A percentile compares a stretch with the other conserved stretches of the same genome.
Conservation (phyloP, 2,113 vertebrate genomes). For the Oryzias woworae region DNA sequence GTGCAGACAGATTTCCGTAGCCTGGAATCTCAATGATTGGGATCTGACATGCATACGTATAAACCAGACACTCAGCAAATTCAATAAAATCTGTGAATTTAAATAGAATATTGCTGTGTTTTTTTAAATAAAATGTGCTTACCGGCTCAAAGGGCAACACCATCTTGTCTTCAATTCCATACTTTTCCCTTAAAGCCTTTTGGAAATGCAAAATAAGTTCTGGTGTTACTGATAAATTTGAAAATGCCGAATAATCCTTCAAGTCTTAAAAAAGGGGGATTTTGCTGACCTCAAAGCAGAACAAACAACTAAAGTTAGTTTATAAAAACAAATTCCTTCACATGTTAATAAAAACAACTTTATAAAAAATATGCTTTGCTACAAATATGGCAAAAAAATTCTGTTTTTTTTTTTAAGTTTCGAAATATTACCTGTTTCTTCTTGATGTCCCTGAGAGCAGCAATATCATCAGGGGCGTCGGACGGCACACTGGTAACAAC, state of each 20-base stretch:
- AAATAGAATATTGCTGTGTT: neutral
- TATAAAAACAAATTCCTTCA: too few relatives aligned
- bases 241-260: too few relatives aligned
- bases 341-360: too few relatives aligned
- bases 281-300: too few relatives aligned
- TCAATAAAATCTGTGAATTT: neutral
- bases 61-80: neutral
- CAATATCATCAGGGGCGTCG: constrained; percentile 93
- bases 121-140: constrained; percentile 48
- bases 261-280: too few relatives aligned
- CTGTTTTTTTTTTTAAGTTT: neutral
- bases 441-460: constrained; percentile 93
- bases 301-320: too few relatives aligned
- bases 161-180: constrained; percentile 94
- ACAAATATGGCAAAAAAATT: neutral
- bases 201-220: constrained; percentile 2
- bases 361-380: too few relatives aligned
- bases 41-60: constrained; percentile 73
- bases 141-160: constrained; percentile 95
- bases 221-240: neutral
- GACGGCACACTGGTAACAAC: constrained; percentile 97
- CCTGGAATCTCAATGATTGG: constrained; percentile 93
- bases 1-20: constrained; percentile 91
- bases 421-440: constrained; percentile 86
- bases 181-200: constrained; percentile 90